Percentiles rank a stretch among this genome's conserved stretches.
phyloP scores from a whole-genome alignment of 2,888 invertebrate genomes.

The Lepidochrysops patricia region DNA sequence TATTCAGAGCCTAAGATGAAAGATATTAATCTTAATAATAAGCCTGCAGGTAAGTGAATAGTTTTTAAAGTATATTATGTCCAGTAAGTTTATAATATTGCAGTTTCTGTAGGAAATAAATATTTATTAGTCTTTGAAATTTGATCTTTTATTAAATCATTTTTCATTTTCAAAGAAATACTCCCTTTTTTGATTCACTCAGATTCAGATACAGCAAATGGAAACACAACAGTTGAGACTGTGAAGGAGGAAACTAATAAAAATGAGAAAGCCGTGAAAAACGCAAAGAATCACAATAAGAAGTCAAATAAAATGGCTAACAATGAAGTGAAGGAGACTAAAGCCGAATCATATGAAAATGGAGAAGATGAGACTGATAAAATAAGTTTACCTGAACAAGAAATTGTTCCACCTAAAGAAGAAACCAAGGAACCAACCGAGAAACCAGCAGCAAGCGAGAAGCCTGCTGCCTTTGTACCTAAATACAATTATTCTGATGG shows the following conservation, averaged over 20 bases:
- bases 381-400: slow-evolving; percentile 50
- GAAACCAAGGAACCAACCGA: slow-evolving; percentile 17
- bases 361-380: slow-evolving; percentile 70
- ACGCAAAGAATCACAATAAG: slow-evolving; percentile 49
- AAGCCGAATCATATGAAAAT: slow-evolving; percentile 57
- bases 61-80: slow-evolving; percentile 5
- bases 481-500: slow-evolving; percentile 65
- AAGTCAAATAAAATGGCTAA: slow-evolving; percentile 48
- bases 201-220: slow-evolving; percentile 64
- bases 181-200: slow-evolving; percentile 18
- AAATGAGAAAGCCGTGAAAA: slow-evolving; percentile 59
- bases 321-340: slow-evolving; percentile 38
- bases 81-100: not conserved
- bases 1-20: slow-evolving; percentile 60
- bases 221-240: slow-evolving; percentile 51
- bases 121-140: slow-evolving; percentile 3
- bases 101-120: not conserved
- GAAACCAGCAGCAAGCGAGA: slow-evolving; percentile 21
- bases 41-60: slow-evolving; percentile 47
- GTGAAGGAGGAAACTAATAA: slow-evolving; percentile 58
- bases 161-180: no score
- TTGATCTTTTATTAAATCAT: no score
- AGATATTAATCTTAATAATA: slow-evolving; percentile 63
- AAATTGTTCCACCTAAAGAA: slow-evolving; percentile 31
- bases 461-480: slow-evolving; percentile 43